Evolutionary conservation across 2,888 invertebrate species (phyloP), one percentile per base, ranked within the genome.

Genomic region (Cephus spinipes): DNA sequence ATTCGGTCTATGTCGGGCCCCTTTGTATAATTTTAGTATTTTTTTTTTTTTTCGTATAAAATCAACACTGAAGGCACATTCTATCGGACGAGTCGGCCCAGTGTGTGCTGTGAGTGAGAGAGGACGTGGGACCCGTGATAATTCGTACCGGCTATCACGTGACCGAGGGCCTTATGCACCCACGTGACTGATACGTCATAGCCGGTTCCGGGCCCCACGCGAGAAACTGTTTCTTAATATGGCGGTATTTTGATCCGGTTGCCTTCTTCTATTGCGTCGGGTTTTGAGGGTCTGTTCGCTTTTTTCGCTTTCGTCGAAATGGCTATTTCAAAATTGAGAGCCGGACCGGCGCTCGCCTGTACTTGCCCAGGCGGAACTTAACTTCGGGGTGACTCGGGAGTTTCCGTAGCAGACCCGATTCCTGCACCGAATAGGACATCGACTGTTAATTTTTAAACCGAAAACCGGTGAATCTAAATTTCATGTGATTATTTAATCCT

Each of bases 81-180:
- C 95, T 95, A 95, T 95, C 96, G 96, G 97, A 97, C 97, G 96
- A 96, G 95, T 94, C 95, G 96, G 96, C 96, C 96, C 96, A 96
- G 95, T 95, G 95, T 93, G 93, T 93, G 94, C 94, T 93, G 94
- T 94, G 94, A 94, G 93, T 93, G 93, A 92, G 92, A 93, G 91
- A 91, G 91, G 91, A 92, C 92, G 92, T 92, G 92, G 92, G 91
- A 88, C 86, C 89, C 89, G 89, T 84, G 81, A 82, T 85, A 85
- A 85, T 83, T 83, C 82, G 80, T 78, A 76, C 79, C 79, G 85
- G 85, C 86, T 82, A 86, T 88, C 89, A 89, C 90, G 89, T 88
- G 89, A 79, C 76, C 83, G 84, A 83, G 85, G 85, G 87, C 90
- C 81, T 91, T 91, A 91, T 90, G 91, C 91, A 91, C 90, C 90